Evolutionary conservation across 2,888 invertebrate species (phyloP).

Genomic region (Spialia ferax): DNA sequence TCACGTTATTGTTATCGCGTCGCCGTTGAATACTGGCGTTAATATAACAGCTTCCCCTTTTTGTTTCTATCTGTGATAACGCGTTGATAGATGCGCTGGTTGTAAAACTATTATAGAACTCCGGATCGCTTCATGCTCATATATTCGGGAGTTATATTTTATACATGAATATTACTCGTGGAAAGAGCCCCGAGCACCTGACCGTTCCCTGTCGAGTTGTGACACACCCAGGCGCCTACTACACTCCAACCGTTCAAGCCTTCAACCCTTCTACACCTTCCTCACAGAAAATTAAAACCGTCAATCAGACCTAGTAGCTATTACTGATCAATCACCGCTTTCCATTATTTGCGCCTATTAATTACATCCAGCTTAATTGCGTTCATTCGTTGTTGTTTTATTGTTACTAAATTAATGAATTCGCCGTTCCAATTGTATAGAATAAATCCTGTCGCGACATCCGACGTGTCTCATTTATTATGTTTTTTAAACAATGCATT

Average conservation of each 20-base stretch:
- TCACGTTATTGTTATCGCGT: slow-evolving; percentile 55
- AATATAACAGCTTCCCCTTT: slow-evolving; percentile 59
- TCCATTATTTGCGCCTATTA: slow-evolving; percentile 76
- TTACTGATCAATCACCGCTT: slow-evolving; percentile 76
- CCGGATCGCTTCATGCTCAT: slow-evolving; percentile 2
- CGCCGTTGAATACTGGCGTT: slow-evolving; percentile 51
- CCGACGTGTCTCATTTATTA: slow-evolving; percentile 28
- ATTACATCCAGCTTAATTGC: slow-evolving; percentile 77
- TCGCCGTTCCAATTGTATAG: slow-evolving; percentile 35
- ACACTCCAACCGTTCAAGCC: slow-evolving; percentile 49
- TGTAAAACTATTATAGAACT: slow-evolving; percentile 30
- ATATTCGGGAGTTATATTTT: slow-evolving; percentile 15
- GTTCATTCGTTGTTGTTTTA: slow-evolving; percentile 69
- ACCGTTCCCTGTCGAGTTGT: slow-evolving; percentile 55
- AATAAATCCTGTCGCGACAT: slow-evolving; percentile 30
- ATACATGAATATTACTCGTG: slow-evolving; percentile 22
- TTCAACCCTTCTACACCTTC: slow-evolving; percentile 44
- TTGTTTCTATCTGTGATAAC: slow-evolving; percentile 60
- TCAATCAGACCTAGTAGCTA: slow-evolving; percentile 75
- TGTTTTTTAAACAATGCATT: slow-evolving; percentile 16
- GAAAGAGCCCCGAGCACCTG: slow-evolving; percentile 51
- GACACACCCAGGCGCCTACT: slow-evolving; percentile 57
- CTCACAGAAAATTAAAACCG: slow-evolving; percentile 72
- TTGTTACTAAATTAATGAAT: slow-evolving; percentile 61
- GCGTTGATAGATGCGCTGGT: slow-evolving; percentile 48